Percentiles rank a stretch among this genome's conserved stretches.
Evolutionary conservation across 2,888 invertebrate species (phyloP).

Genomic region (Odontothrips loti): DNA sequence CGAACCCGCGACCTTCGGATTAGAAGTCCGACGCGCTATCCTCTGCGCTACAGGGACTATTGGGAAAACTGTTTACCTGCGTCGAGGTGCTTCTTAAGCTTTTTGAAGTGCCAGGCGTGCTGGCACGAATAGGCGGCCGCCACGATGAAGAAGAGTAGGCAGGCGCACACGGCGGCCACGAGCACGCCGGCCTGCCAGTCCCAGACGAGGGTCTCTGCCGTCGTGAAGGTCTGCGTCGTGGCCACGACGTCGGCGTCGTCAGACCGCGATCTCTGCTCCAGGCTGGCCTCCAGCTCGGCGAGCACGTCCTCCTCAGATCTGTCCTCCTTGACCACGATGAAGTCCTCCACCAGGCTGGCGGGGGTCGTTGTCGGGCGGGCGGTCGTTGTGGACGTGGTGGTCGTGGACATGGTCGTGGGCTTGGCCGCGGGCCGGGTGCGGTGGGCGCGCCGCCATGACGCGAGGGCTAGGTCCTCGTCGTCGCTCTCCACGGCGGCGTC

Average conservation of each 20-base stretch:
- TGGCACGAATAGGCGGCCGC: slow-evolving; percentile 71
- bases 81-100: slow-evolving; percentile 70
- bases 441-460: slow-evolving; percentile 13
- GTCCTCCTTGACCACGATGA: slow-evolving; percentile 12
- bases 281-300: not conserved
- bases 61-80: slow-evolving; percentile 57
- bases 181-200: slow-evolving; percentile 72
- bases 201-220: slow-evolving; percentile 55
- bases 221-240: slow-evolving; percentile 36
- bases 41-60: not conserved
- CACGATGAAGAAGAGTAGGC: slow-evolving; percentile 73
- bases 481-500: not conserved
- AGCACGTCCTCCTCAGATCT: not conserved
- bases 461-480: slow-evolving; percentile 13
- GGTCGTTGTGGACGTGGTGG: not conserved
- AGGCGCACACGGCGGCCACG: slow-evolving; percentile 68
- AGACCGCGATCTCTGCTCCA: not conserved
- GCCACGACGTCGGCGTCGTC: slow-evolving; percentile 33
- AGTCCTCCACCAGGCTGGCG: slow-evolving; percentile 12
- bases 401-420: not conserved
- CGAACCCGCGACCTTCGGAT: not conserved
- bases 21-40: not conserved
- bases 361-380: not conserved
- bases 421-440: not conserved
- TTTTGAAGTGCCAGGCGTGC: slow-evolving; percentile 74